Percentiles rank a stretch among this genome's conserved stretches.
Evolutionary conservation across 2,888 invertebrate genomes (phyloP).

Genomic region (Euphydryas editha): DNA sequence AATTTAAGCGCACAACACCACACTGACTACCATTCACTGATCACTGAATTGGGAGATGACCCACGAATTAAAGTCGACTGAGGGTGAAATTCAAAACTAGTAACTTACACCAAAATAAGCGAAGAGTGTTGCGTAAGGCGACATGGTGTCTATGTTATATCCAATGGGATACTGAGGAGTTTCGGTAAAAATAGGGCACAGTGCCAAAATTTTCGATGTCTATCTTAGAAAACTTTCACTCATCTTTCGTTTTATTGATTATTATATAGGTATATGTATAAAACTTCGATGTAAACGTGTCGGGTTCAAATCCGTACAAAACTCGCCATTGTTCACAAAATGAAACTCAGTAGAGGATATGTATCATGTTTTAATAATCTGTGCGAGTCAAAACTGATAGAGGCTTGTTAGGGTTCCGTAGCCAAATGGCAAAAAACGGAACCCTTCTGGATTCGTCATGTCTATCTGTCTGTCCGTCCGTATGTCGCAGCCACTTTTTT

Average conservation of each 20-base stretch:
- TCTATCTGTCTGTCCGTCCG: too few relatives aligned
- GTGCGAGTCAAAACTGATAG: too few relatives aligned
- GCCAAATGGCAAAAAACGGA: too few relatives aligned
- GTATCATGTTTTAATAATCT: too few relatives aligned
- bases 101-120: conserved; percentile 69
- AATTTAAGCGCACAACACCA: neutral
- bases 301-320: too few relatives aligned
- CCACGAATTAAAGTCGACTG: neutral
- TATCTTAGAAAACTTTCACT: conserved; percentile 26
- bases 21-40: neutral
- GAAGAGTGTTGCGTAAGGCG: conserved; percentile 53
- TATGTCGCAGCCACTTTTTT: too few relatives aligned
- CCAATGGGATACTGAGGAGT: conserved; percentile 59
- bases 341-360: too few relatives aligned
- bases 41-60: neutral
- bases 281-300: neutral
- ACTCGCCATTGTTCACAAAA: too few relatives aligned
- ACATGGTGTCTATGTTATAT: conserved; percentile 62
- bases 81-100: neutral
- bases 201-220: conserved; percentile 56
- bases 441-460: too few relatives aligned
- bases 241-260: conserved; percentile 36
- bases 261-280: neutral
- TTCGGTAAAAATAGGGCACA: conserved; percentile 54
- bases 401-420: too few relatives aligned